Evolutionary conservation across 2,888 invertebrate species (phyloP).

Genomic region (Mechanitis mazaeus): DNA sequence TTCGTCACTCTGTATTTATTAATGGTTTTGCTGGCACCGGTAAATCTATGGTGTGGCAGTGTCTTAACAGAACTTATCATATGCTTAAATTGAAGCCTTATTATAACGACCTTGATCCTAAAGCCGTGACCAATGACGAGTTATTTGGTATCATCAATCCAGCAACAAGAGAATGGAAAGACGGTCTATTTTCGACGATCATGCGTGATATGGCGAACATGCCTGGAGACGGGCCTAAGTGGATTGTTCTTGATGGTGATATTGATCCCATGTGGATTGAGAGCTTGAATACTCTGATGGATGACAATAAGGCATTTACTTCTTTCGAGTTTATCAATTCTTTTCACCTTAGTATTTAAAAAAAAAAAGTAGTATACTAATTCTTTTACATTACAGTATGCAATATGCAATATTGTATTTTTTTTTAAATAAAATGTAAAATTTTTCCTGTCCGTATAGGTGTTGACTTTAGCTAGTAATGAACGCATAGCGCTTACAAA

Average conservation of each 20-base stretch:
- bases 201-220: constrained; percentile 96
- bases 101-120: constrained; percentile 95
- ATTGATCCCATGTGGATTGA: constrained; percentile 99
- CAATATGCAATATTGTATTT: too few relatives aligned
- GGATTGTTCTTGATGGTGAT: constrained; percentile 97
- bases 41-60: constrained; percentile 95
- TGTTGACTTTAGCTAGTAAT: constrained; percentile 94
- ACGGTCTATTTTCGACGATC: constrained; percentile 92
- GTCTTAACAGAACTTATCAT: constrained; percentile 86
- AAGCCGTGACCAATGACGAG: constrained; percentile 97
- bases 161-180: constrained; percentile 94
- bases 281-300: constrained; percentile 97
- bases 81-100: constrained; percentile 89
- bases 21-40: constrained; percentile 92
- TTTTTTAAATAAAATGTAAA: too few relatives aligned
- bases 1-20: constrained; percentile 95
- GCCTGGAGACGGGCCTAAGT: constrained; percentile 90
- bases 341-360: too few relatives aligned
- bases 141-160: constrained; percentile 96
- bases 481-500: constrained; percentile 94
- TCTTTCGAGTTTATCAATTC: not conserved
- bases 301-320: constrained; percentile 89
- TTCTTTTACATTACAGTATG: not conserved
- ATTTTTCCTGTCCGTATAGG: constrained; percentile 51
- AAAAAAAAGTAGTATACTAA: not conserved